Percentiles rank a stretch among this genome's conserved stretches.
These are phyloP conservation scores for Cerceris ruficornis DNA, from an alignment of 2,888 invertebrate genomes.

Conservation along the genomic window DNA sequence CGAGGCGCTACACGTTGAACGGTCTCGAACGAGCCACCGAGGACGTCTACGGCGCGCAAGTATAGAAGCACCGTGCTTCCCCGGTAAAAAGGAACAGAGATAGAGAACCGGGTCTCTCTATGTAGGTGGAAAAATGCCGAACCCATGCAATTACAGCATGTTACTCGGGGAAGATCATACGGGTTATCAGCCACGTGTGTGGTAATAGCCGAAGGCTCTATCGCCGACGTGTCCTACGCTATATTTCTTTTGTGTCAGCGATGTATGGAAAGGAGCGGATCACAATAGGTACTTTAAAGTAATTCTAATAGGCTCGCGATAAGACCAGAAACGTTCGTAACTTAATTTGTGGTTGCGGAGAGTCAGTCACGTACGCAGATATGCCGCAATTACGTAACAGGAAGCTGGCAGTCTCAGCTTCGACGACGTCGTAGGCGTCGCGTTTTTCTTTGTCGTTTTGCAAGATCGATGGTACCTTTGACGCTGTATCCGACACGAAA, in stretches of 20 bases:
- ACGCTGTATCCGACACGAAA: too few species aligned
- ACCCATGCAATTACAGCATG: constrained; percentile 70
- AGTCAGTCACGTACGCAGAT: constrained; percentile 24
- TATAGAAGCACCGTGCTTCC: constrained; percentile 16
- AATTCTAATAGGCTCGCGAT: constrained; percentile 45
- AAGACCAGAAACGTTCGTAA: constrained; percentile 16
- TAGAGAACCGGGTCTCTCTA: constrained; percentile 35
- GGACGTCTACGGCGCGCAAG: constrained; percentile 17
- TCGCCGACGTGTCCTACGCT: constrained; percentile 45
- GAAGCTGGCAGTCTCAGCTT: background rate
- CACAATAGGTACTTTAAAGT: constrained; percentile 54
- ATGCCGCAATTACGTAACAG: background rate
- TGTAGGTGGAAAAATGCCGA: constrained; percentile 68
- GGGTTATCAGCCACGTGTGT: constrained; percentile 68
- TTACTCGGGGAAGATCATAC: constrained; percentile 66
- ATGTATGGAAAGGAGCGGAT: constrained; percentile 52
- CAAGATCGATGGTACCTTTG: too few species aligned
- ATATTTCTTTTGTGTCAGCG: constrained; percentile 47
- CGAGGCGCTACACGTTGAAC: constrained; percentile 33
- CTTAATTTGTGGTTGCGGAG: constrained; percentile 44
- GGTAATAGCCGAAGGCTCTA: constrained; percentile 64
- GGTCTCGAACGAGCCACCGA: constrained; percentile 26
- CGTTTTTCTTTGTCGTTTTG: background rate
- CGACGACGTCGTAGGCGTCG: background rate
- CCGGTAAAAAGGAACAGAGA: constrained; percentile 30